Evolutionary conservation across 1,140 invertebrate species (phyloP), one percentile per base, ranked within the genome.

Genomic region (Papilio dardanus): DNA sequence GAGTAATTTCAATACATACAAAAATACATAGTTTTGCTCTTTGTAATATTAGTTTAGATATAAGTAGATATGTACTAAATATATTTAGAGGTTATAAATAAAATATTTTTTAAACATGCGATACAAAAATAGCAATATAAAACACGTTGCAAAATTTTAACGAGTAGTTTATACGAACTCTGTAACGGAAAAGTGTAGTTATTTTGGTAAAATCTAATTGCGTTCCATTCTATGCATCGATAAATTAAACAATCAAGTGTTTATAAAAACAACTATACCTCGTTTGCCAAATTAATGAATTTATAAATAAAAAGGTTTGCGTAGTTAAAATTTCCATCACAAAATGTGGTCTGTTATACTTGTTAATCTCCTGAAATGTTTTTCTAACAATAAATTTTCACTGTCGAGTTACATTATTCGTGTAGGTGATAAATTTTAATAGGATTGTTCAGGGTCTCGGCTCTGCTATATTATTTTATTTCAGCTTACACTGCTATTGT

Each of bases 131-230:
- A 54, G 3, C 24, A 62, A 62, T 28, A 62, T 28, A 58, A 58
- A 21, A 58, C 24, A 21, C 19, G 14, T 58, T 3, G 8, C 24
- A 28, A 24, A 10, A 14, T 10, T 12, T 6, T 2, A 28, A 58
- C 2, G 54, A 14, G 54, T 14, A 28, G 16, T 28, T 28, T 58
- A 28, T 28, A 62, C 5, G 10, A 12, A 14, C 5, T 14, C 54
- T 14, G 21, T 14, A 62, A 10, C 19, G 12, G 30, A 62, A 30
- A 4, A 16, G 54, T 62, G 42, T 46, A 46, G 16, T 46, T 46
- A 62, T 62, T 62, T 28, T 24, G 54, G 54, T 21, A 30, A 30
- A 62, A 62, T 62, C 21, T 62, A 28, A 62, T 62, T 62, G 2
- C 54, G 21, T 50, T 54, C 21, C 8, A 12, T 54, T 30, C 7